These are phyloP conservation scores for Thamnaconus septentrionalis DNA, from an alignment of 2,113 vertebrate genomes.

Conservation along the genomic window DNA sequence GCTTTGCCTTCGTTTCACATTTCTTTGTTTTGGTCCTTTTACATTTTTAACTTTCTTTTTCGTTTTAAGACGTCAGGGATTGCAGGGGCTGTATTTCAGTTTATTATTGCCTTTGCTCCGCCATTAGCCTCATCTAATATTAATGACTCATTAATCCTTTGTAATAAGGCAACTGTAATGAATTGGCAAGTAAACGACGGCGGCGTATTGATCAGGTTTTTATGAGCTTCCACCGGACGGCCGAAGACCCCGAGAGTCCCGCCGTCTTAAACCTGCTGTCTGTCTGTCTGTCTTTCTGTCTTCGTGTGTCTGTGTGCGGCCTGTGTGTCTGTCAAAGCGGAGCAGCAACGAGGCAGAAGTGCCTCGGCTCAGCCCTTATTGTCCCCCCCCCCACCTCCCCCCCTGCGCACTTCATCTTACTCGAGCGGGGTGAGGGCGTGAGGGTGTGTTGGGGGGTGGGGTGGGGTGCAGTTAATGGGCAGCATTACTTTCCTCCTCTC, in stretches of 20 bases:
- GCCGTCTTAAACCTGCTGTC: slow-evolving; percentile 51
- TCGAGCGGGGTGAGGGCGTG: slow-evolving; percentile 44
- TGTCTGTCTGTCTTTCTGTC: no score
- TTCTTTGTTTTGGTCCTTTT: background rate
- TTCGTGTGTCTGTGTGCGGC: slow-evolving; percentile 3
- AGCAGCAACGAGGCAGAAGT: slow-evolving; percentile 38
- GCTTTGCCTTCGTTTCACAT: background rate
- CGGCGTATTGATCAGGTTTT: slow-evolving; percentile 68
- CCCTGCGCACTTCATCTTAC: slow-evolving; percentile 56
- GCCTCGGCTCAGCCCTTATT: slow-evolving; percentile 54
- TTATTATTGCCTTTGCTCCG: slow-evolving; percentile 51
- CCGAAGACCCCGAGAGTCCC: slow-evolving; percentile 48
- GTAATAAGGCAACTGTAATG: slow-evolving; percentile 74
- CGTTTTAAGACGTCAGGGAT: slow-evolving; percentile 8
- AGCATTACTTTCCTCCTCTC: slow-evolving; percentile 56
- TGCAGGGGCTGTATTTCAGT: slow-evolving; percentile 43
- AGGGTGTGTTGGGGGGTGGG: slow-evolving; percentile 19
- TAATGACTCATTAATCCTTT: slow-evolving; percentile 66
- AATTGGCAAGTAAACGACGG: slow-evolving; percentile 73
- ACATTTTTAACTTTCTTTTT: slow-evolving; percentile 10
- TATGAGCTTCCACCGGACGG: slow-evolving; percentile 60
- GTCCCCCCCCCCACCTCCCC: slow-evolving; percentile 31
- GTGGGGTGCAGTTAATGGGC: slow-evolving; percentile 55
- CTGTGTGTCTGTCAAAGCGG: slow-evolving; percentile 15
- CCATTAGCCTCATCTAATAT: slow-evolving; percentile 69